Conservation (phyloP, 1,140 invertebrate species). For the Drosophila lowei region DNA sequence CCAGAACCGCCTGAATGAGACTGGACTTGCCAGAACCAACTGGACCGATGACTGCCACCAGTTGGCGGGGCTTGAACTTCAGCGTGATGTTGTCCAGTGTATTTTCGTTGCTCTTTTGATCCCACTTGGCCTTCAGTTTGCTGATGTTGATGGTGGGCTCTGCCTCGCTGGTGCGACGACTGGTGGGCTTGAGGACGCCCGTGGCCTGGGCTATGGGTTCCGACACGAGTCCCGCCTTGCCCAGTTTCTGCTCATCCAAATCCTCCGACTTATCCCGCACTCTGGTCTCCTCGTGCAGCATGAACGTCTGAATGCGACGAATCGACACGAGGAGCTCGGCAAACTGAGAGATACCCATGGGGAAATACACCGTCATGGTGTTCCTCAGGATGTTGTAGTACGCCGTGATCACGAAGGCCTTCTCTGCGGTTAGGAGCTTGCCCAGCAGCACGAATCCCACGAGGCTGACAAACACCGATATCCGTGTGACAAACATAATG, state of each 20-base stretch:
- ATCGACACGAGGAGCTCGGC: constrained; percentile 89
- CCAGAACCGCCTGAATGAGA: constrained; percentile 90
- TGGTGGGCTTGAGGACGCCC: constrained; percentile 58
- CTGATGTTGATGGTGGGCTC: constrained; percentile 56
- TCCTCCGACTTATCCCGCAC: constrained; percentile 75
- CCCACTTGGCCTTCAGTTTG: constrained; percentile 79
- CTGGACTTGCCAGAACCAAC: constrained; percentile 92
- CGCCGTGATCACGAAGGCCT: constrained; percentile 89
- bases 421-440: constrained; percentile 84
- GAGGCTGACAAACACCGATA: constrained; percentile 91
- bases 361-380: constrained; percentile 90
- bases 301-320: constrained; percentile 87
- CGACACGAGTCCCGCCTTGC: constrained; percentile 36
- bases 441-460: constrained; percentile 89
- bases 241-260: constrained; percentile 57
- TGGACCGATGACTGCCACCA: constrained; percentile 88
- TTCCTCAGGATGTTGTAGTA: constrained; percentile 89
- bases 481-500: constrained; percentile 89
- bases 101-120: constrained; percentile 77
- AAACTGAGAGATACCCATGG: constrained; percentile 86
- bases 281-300: constrained; percentile 87
- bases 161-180: constrained; percentile 55
- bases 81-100: constrained; percentile 87
- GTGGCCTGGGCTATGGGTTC: constrained; percentile 46
- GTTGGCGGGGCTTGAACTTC: constrained; percentile 86